Base-by-base conservation (phyloP, 2,888 invertebrate species). In the Drosophila borealis region DNA sequence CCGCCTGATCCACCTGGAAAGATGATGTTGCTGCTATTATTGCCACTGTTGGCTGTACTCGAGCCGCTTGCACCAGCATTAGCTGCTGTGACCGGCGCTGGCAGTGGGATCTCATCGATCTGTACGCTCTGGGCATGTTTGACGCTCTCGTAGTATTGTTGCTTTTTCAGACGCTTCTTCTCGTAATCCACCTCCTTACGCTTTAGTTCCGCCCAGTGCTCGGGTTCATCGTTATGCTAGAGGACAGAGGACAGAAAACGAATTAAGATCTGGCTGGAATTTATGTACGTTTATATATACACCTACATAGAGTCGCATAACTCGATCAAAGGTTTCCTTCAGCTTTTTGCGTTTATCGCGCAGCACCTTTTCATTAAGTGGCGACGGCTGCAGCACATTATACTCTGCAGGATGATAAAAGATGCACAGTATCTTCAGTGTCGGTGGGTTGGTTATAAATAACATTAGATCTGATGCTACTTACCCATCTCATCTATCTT, bases 401-500 rank as follows among this genome's bases (percentile, higher is more conserved):
- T 96, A 99, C 92, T 99, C 98, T 98, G 92, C 0, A 25, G 10
- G 44, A 9, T 1, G 1, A 25, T 8, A 29, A 13, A 0, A 41
- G 9, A 17, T 17, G 6, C 4, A 37, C 10, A 17, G 8, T 14
- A 10, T 17, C n/a, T 29, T 41, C 1, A 37, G 11, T 8, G 11
- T 49, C 19, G 2, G 25, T 11, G 10, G 10, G 9, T n/a, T 60
- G 4, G 9, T 33, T 13, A 14, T 13, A 1, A 13, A 10, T 13
- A 19, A 11, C 17, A 36, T 2, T 0, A n/a, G 3, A 5, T 3
- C 4, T n/a, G n/a, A 10, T 42, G 11, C 57, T 33, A 91, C 92
- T 87, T 93, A 98, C 98, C 98, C 98, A 99, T 98, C 94, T 98
- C 97, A 94, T 99, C 99, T 90, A 99, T 98, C 93, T 98, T 97